phyloP scores from a whole-genome alignment of 2,113 vertebrate species.

The Larimichthys polyactis region DNA sequence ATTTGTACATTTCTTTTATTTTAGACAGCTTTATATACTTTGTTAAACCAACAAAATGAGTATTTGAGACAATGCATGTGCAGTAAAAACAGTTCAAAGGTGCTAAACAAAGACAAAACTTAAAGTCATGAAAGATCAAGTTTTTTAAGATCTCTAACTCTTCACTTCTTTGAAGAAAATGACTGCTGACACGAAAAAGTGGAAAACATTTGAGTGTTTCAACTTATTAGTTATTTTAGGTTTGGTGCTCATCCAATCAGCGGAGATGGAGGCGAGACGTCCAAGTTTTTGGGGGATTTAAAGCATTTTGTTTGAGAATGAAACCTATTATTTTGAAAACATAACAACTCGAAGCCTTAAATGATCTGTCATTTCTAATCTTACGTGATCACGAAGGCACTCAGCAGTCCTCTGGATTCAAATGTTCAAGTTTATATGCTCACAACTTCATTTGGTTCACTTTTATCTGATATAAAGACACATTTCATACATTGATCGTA shows the following conservation, averaged over 20 bases:
- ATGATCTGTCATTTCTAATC: conserved; percentile 2
- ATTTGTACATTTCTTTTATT: too few relatives aligned
- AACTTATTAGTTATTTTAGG: conserved; percentile 2
- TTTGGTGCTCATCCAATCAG: not conserved
- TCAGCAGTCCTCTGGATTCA: not conserved
- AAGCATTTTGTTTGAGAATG: not conserved
- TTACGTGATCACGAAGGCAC: not conserved
- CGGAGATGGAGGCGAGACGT: not conserved
- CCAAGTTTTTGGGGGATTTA: not conserved
- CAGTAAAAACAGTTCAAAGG: too few relatives aligned
- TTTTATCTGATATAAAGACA: not conserved
- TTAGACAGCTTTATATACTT: too few relatives aligned
- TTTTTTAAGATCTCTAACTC: too few relatives aligned
- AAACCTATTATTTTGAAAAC: not conserved
- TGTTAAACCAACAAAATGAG: too few relatives aligned
- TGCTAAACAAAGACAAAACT: too few relatives aligned
- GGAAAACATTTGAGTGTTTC: not conserved
- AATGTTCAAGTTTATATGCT: not conserved
- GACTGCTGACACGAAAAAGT: not conserved
- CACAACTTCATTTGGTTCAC: not conserved
- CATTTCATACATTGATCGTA: not conserved
- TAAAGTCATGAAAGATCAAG: too few relatives aligned
- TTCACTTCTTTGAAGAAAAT: not conserved
- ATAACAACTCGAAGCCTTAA: not conserved
- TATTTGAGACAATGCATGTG: too few relatives aligned